Conservation (phyloP, 1,140 invertebrate species). For the Drosophila watanabei region DNA sequence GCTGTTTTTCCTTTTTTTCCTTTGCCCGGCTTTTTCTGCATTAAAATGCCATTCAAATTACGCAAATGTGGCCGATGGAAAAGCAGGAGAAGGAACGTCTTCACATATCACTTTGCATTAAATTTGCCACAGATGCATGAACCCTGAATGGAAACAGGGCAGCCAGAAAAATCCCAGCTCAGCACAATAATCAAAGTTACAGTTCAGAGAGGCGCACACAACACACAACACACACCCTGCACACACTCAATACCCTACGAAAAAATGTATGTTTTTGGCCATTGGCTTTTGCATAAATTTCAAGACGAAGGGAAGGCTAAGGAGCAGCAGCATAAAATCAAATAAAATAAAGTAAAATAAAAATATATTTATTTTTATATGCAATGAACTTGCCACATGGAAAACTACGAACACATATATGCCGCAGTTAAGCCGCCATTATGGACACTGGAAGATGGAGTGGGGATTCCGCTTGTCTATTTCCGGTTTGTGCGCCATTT, state of each 20-base stretch:
- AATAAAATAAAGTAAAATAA: conserved; percentile 59
- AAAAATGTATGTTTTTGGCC: conserved; percentile 31
- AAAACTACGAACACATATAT: conserved; percentile 46
- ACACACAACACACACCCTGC: not conserved
- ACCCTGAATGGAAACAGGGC: conserved; percentile 43
- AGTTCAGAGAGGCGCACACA: conserved; percentile 16
- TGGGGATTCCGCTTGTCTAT: conserved; percentile 57
- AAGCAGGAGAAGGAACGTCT: conserved; percentile 16
- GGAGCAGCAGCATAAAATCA: conserved; percentile 50
- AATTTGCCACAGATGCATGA: conserved; percentile 51
- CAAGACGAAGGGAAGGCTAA: conserved; percentile 3
- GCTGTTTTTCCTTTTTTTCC: conserved; percentile 20
- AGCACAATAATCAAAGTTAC: conserved; percentile 63
- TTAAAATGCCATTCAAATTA: conserved; percentile 51
- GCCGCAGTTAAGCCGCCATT: conserved; percentile 68
- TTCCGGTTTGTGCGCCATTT: conserved; percentile 70
- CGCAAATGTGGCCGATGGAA: conserved; percentile 32
- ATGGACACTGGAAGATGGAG: conserved; percentile 14
- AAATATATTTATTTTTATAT: conserved; percentile 73
- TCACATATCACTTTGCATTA: conserved; percentile 56
- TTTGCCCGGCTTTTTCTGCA: conserved; percentile 34
- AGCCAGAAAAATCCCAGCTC: conserved; percentile 39
- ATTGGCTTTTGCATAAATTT: conserved; percentile 70
- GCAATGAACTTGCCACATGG: conserved; percentile 62
- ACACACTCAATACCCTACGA: not conserved